Base-by-base conservation (phyloP, 2,113 vertebrate species). In the Tetrao urogallus region DNA sequence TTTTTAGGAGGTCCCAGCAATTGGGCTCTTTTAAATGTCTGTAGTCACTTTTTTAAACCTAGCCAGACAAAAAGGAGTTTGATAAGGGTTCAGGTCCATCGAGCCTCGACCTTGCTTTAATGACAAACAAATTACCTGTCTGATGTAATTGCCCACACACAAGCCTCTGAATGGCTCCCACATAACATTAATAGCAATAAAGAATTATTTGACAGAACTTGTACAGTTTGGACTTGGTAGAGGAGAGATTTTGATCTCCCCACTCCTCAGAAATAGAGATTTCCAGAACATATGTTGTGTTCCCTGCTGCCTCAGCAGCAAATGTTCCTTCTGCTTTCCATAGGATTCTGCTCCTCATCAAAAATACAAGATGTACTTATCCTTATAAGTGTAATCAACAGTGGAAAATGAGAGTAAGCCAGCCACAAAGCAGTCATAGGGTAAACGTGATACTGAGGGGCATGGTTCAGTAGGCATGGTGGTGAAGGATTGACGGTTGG, bases 1-100 rank as follows among this genome's bases (percentile, higher is more conserved):
- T 76, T 92, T 87, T 94, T 52, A 58, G 74, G 52, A 28, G 34
- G 2, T 43, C 89, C 84, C 47, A 8, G 10, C 42, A n/a, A 2
- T 27, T 50, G n/a, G 71, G 22, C n/a, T 87, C 43, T 50, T 89
- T 92, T 73, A 91, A 91, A 92, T 84, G 67, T 72, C 74, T 78
- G 50, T 56, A 30, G 42, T 77, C 42, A 15, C 25, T 63, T 84
- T 73, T 69, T 81, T 38, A 79, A 79, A 75, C 34, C 43, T 76
- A 16, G 10, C 1, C 8, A 21, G 82, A 70, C 24, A 13, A 43
- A 38, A 38, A 11, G 19, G 28, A 38, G 38, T 0, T 12, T 50
- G 50, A 14, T 32, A 38, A 42, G 22, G 61, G 52, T 56, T 4
- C 5, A 21, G 71, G 60, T 83, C 64, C 77, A 15, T 86, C 81